Base-by-base conservation (phyloP, 2,888 invertebrate genomes). In the Neoitamus cyanurus region DNA sequence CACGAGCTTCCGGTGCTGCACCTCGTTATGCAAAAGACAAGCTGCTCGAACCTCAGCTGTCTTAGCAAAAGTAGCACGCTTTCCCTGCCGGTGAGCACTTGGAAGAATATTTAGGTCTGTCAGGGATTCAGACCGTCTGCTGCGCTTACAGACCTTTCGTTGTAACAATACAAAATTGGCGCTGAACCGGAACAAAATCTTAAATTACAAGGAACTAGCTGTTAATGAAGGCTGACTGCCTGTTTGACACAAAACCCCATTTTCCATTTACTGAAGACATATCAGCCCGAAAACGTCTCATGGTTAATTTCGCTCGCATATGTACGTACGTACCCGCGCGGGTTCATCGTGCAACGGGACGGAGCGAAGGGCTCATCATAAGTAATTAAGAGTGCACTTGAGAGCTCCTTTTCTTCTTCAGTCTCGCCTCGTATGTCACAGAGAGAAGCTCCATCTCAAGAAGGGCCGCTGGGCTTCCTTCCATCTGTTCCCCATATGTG, bases 351-450 rank as follows among this genome's bases (percentile, higher is more conserved):
- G 30, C 34, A 25, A 0, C 31, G 70, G 11, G 15, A 6, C 11
- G 9, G 25, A 11, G 70, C 6, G 58, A 4, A 20, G 7, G 9
- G 25, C 58, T 15, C 25, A 15, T 58, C 30, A 11, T 70, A 31
- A 70, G 70, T 70, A 31, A 70, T 70, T 70, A 31, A 70, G 34
- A 70, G 70, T 30, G 70, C 70, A 70, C 31, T 70, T 31, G 70
- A 70, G 70, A 34, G 30, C 31, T 70, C 34, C 34, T n/a, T 31
- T 70, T 15, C 30, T 70, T 30, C 70, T 31, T 13, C 13, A 70
- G 34, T n/a, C 15, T 30, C 6, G 25, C 13, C 13, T 70, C 6
- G 34, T n/a, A 3, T 3, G 13, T 5, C 5, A 11, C 11, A n/a
- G n/a, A 1, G 13, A 11, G 31, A 70, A 70, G 6, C n/a, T 70